These are phyloP conservation scores for Myotis daubentonii DNA, from an alignment of 2,797 vertebrate genomes.

Conservation along the genomic window DNA sequence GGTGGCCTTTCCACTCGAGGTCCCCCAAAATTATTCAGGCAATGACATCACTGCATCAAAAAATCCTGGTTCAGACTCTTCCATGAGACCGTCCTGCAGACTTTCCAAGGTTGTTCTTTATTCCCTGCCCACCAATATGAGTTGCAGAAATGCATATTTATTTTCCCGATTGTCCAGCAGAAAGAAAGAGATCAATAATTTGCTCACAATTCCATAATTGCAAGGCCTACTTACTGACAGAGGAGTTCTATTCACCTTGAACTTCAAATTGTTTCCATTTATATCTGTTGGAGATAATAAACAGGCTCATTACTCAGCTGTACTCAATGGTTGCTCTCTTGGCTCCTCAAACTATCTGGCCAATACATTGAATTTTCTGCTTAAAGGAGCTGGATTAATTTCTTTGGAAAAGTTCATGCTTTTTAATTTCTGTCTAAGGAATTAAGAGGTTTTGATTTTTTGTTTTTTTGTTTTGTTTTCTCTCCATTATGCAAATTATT, in stretches of 20 bases:
- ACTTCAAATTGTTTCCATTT: conserved; percentile 15
- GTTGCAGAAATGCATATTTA: not conserved
- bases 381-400: not conserved
- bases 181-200: not conserved
- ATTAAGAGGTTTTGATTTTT: not conserved
- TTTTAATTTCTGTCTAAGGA: conserved; percentile 16
- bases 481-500: conserved; percentile 34
- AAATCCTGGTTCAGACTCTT: not conserved
- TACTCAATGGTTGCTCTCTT: not conserved
- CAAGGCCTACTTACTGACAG: not conserved
- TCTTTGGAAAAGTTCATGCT: conserved; percentile 44
- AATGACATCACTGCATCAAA: not conserved
- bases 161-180: not conserved
- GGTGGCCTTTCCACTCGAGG: not conserved
- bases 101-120: not conserved
- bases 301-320: not conserved
- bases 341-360: not conserved
- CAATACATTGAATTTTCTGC: not conserved
- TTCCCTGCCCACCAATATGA: not conserved
- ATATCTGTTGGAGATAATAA: not conserved
- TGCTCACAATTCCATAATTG: not conserved
- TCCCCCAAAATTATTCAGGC: not conserved
- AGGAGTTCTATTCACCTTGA: not conserved
- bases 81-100: not conserved
- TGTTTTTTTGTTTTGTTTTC: not conserved